These are phyloP conservation scores for Enteromius trimaculatus DNA, from an alignment of 2,797 vertebrate genomes.

Conservation along the genomic window DNA sequence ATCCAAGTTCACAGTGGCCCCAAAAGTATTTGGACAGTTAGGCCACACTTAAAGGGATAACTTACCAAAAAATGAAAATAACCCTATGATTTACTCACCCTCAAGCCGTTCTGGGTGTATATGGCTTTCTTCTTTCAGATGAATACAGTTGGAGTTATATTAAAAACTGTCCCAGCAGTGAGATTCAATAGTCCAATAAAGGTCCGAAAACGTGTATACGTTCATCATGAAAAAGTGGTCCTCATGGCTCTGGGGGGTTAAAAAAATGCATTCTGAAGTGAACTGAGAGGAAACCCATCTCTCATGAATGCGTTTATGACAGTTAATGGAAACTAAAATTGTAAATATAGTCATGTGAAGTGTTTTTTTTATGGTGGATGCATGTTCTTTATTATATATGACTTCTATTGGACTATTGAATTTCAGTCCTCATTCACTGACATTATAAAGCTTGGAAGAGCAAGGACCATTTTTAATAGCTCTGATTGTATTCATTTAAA, in stretches of 20 bases:
- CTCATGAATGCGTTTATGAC: background rate
- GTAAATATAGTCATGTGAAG: background rate
- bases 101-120: constrained; percentile 1
- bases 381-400: background rate
- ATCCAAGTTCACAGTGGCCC: background rate
- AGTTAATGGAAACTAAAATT: background rate
- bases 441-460: background rate
- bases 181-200: background rate
- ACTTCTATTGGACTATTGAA: background rate
- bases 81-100: background rate
- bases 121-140: background rate
- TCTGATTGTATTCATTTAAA: background rate
- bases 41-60: background rate
- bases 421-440: background rate
- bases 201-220: background rate
- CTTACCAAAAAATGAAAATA: background rate
- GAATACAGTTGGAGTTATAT: background rate
- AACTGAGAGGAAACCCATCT: background rate
- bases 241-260: background rate
- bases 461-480: background rate
- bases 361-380: background rate
- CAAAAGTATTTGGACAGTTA: background rate
- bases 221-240: background rate
- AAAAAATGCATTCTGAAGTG: background rate
- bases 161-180: background rate